Conservation (phyloP, 2,797 vertebrate species). For the Onychomys torridus region DNA sequence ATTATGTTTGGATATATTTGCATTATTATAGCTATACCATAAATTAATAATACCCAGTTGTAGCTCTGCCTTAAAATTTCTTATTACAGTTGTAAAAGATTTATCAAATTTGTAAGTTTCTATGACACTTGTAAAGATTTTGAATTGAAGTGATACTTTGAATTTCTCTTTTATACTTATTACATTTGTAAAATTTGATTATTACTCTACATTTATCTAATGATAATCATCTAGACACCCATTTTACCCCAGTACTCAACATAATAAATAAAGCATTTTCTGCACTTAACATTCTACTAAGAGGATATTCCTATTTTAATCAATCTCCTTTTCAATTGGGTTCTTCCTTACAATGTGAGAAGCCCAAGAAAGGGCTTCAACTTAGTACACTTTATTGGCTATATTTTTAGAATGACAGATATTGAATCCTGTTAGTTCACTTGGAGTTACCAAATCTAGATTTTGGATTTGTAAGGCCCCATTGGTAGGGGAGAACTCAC, state of each 20-base stretch:
- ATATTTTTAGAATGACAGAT: neutral
- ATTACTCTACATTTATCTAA: neutral
- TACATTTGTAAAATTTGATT: constrained; percentile 16
- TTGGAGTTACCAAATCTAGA: neutral
- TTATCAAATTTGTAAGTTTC: neutral
- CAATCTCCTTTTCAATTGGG: neutral
- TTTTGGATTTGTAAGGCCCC: neutral
- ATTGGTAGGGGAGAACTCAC: neutral
- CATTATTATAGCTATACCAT: no score
- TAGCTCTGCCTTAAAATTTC: constrained; percentile 2
- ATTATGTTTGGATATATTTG: no score
- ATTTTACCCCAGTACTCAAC: neutral
- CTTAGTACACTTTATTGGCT: neutral
- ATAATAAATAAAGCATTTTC: neutral
- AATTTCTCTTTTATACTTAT: neutral
- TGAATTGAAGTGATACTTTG: neutral
- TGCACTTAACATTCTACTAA: neutral
- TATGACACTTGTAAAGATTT: neutral
- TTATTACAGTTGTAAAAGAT: neutral
- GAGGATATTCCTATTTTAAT: neutral
- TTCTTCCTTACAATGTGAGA: neutral
- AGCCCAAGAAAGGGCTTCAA: neutral
- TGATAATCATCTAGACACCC: neutral
- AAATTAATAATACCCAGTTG: neutral
- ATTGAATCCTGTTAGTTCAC: neutral